phyloP scores from a whole-genome alignment of 2,888 invertebrate species.

The Parapristionchus giblindavisi region DNA sequence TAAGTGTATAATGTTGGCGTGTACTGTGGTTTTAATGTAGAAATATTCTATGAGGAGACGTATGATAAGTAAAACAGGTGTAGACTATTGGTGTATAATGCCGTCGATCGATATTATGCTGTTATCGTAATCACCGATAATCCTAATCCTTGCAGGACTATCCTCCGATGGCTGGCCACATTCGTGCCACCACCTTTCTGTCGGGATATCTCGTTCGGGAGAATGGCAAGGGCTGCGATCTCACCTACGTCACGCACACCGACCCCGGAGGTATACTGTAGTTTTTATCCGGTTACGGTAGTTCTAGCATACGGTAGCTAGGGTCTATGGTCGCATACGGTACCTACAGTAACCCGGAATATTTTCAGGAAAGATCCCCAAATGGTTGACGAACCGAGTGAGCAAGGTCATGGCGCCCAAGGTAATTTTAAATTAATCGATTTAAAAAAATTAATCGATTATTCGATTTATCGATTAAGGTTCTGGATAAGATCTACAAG shows the following conservation, averaged over 20 bases:
- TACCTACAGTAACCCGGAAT: background rate
- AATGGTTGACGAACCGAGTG: conserved; percentile 87
- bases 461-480: conserved; percentile 69
- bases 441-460: background rate
- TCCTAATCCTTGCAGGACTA: conserved; percentile 72
- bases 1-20: background rate
- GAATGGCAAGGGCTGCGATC: conserved; percentile 77
- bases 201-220: conserved; percentile 78
- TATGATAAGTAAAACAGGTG: background rate
- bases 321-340: background rate
- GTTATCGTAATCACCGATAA: conserved; percentile 32
- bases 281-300: background rate
- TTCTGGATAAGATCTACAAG: conserved; percentile 83
- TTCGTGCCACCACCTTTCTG: conserved; percentile 77
- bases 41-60: background rate
- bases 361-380: conserved; percentile 76
- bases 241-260: conserved; percentile 88
- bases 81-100: background rate
- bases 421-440: conserved; percentile 59
- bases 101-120: background rate
- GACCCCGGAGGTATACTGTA: conserved; percentile 80
- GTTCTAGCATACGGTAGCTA: background rate
- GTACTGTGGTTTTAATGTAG: background rate
- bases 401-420: conserved; percentile 88
- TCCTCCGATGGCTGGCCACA: conserved; percentile 84